Evolutionary conservation across 2,888 invertebrate genomes (phyloP).

Genomic region (Nomada fucata): DNA sequence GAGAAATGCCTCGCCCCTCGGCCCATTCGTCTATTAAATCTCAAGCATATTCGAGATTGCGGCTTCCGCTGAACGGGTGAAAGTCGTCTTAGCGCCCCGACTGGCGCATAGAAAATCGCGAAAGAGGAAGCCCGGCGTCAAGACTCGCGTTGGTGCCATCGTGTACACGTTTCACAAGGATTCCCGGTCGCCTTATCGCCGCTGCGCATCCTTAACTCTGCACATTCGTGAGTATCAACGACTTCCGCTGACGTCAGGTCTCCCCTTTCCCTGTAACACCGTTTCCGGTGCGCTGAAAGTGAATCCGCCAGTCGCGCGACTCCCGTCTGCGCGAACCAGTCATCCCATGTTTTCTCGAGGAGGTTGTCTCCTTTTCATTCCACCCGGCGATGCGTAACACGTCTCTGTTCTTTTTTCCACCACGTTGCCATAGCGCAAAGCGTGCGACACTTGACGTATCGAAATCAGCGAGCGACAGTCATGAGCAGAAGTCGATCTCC

Average conservation of each 20-base stretch:
- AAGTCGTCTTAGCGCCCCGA: conserved; percentile 5
- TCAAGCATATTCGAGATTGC: conserved; percentile 1
- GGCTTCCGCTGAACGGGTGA: conserved; percentile 29
- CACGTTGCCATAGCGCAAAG: too few relatives aligned
- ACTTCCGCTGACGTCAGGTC: conserved; percentile 69
- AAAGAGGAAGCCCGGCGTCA: conserved; percentile 41
- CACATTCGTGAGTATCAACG: conserved; percentile 63
- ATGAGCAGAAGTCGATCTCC: too few relatives aligned
- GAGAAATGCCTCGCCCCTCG: conserved; percentile 8
- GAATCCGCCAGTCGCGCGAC: conserved; percentile 25
- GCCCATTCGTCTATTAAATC: conserved; percentile 17
- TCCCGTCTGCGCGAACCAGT: not conserved
- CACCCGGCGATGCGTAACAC: too few relatives aligned
- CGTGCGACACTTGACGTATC: too few relatives aligned
- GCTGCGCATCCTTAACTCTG: conserved; percentile 61
- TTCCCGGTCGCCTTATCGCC: conserved; percentile 66
- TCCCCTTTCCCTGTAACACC: conserved; percentile 55
- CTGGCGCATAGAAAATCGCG: conserved; percentile 10
- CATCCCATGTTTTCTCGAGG: conserved; percentile 10
- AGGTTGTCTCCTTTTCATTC: conserved; percentile 4
- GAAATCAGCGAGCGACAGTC: too few relatives aligned
- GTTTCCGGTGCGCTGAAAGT: conserved; percentile 59
- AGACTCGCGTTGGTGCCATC: conserved; percentile 6
- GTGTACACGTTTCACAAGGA: conserved; percentile 53
- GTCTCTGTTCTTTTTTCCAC: too few relatives aligned